Base-by-base conservation (phyloP, 2,113 vertebrate species). In the Eonycteris spelaea region DNA sequence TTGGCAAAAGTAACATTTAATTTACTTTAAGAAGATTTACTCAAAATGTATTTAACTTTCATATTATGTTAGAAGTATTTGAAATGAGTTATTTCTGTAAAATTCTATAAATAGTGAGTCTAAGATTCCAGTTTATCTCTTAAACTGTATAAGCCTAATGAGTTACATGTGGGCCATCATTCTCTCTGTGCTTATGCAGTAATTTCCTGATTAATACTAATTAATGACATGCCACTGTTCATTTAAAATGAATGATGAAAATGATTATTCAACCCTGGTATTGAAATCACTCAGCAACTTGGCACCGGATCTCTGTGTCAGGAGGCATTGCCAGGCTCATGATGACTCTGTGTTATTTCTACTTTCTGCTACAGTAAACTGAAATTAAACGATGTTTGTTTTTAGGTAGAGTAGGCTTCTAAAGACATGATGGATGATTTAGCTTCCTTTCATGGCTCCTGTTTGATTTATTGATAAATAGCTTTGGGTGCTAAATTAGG, bases 201-300 rank as follows among this genome's bases (percentile, higher is more conserved):
- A 97, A 97, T 97, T 98, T 98, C 93, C 78, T 98, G 97, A 97
- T 98, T 98, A 98, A 98, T 98, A 94, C 35, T 98, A 98, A 98
- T 98, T 98, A 98, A 98, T 95, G 96, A 96, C 84, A 95, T 88
- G 86, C 80, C 97, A 97, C 61, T 53, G 67, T 95, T 97, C 94
- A 95, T 96, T 97, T 97, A 92, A 98, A 98, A 68, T 96, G 89
- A 98, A 93, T 97, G 94, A 96, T 98, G 95, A 96, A 97, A 96
- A 97, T 97, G 68, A 67, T 96, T 93, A 97, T 82, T 88, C 87
- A 96, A 5, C 86, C 9, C 7, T 92, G 87, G 89, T 96, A 97
- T 26, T 86, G 88, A 97, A 96, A 91, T 77, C 88, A 94, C 51
- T 85, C 87, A 90, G 75, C 38, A 91, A 67, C 74, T 83, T 89